Evolutionary conservation across 2,797 vertebrate species (phyloP).

Genomic region (Siniperca scherzeri): DNA sequence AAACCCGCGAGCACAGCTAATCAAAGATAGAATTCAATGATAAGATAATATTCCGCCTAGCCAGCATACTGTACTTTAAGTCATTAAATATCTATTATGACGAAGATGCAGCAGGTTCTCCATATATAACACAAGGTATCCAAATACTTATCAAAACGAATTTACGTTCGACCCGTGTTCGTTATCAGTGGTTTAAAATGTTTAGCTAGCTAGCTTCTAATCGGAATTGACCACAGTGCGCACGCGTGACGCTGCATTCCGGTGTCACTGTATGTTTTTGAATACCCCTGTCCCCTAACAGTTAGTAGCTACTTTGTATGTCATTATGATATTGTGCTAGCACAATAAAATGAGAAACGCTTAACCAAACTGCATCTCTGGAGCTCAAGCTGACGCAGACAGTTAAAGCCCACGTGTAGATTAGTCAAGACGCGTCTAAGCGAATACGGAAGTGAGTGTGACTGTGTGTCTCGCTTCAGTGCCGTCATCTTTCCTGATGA

Average conservation of each 20-base stretch:
- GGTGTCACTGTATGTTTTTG: neutral
- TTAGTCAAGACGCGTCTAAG: neutral
- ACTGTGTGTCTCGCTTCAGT: neutral
- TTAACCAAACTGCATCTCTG: accelerated
- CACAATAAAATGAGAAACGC: neutral
- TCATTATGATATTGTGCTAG: neutral
- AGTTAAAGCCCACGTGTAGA: neutral
- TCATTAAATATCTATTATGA: accelerated
- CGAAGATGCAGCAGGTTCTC: accelerated
- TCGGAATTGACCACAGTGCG: neutral
- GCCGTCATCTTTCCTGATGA: conserved; percentile 39
- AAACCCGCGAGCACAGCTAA: neutral
- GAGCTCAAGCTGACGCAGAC: accelerated
- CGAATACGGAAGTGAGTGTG: conserved; percentile 59
- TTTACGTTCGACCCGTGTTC: neutral
- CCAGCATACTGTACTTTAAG: neutral
- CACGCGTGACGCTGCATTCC: neutral
- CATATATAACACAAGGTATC: accelerated
- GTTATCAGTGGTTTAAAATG: neutral
- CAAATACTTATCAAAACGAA: accelerated
- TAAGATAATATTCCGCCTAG: conserved; percentile 8
- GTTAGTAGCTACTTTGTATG: neutral
- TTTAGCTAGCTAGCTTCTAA: neutral
- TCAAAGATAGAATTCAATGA: conserved; percentile 40
- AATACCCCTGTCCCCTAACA: no score